These are phyloP conservation scores for Archivesica marissinica DNA, from an alignment of 1,140 invertebrate species.

Conservation along the genomic window DNA sequence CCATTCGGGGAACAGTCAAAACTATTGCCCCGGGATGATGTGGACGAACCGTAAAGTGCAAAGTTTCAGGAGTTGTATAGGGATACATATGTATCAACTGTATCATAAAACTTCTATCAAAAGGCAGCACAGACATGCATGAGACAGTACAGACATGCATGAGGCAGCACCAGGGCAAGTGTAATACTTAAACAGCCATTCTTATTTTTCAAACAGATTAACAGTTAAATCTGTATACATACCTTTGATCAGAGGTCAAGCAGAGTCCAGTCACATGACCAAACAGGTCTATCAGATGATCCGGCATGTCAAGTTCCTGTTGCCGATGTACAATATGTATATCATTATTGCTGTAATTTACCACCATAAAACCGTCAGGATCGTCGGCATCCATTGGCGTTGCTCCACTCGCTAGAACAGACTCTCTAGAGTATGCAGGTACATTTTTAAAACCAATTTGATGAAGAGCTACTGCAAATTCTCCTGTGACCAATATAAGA, in stretches of 20 bases:
- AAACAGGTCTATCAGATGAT: constrained; percentile 74
- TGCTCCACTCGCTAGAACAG: constrained; percentile 19
- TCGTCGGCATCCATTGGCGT: constrained; percentile 49
- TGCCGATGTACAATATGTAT: constrained; percentile 65
- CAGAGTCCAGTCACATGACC: constrained; percentile 77
- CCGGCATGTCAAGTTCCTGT: constrained; percentile 68
- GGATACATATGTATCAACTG: no score
- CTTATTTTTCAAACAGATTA: neutral
- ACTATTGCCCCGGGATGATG: no score
- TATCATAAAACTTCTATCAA: no score
- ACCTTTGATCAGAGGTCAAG: constrained; percentile 73
- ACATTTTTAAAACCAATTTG: constrained; percentile 75
- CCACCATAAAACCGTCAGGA: constrained; percentile 70
- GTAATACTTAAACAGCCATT: neutral
- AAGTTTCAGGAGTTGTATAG: no score
- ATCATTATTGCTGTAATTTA: constrained; percentile 75
- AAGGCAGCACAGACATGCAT: no score
- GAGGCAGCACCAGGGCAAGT: no score
- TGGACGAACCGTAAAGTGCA: no score
- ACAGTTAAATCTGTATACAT: neutral
- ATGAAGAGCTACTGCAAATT: constrained; percentile 77
- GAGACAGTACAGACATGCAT: no score
- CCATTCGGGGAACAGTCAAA: no score
- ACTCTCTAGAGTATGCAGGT: constrained; percentile 42
- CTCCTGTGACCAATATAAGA: constrained; percentile 75